Evolutionary conservation across 1,140 invertebrate species (phyloP), one percentile per base, ranked within the genome.

Genomic region (Bemisia tabaci): DNA sequence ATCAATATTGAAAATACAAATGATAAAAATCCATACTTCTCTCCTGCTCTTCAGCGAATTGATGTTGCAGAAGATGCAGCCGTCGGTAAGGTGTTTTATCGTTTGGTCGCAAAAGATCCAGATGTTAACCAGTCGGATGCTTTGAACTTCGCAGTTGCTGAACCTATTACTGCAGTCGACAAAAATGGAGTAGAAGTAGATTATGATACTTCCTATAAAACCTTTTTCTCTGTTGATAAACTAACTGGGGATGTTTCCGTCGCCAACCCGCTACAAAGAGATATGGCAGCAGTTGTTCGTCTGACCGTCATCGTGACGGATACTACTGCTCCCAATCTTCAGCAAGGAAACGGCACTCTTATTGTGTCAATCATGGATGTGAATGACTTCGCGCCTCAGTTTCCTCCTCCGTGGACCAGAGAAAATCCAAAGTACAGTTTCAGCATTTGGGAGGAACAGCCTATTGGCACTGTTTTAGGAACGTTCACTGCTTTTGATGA

Each of bases 301-400:
- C 78, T 94, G n/a, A 87, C 87, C 1, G 83, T 95, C 0, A 75
- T 85, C 2, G 92, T 94, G 1, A 88, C 84, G 2, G 92, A 95
- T 75, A 85, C 85, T 1, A 88, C 87, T 0, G 92, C 91, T 1
- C 83, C 84, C 0, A 86, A 83, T 9, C 77, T 85, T 2, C 92
- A 95, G 74, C 85, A 88, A 74, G 89, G 88, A 67, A 83, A 83
- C 77, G 89, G 89, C 85, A 84, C 86, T 64, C 77, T 95, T 2
- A 87, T 94, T 66, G 86, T 96, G 25, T 92, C 86, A 1, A 89
- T 96, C 60, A 87, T 93, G 33, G 92, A 95, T 74, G 87, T 85
- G 22, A 88, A 88, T 74, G 83, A 85, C 69, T 80, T 82, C 68
- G 77, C 84, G 1, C 86, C 86, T 12, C 76, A 78, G 68, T 91